Base-by-base conservation (phyloP, 2,888 invertebrate genomes). In the Schrankia costaestrigalis region DNA sequence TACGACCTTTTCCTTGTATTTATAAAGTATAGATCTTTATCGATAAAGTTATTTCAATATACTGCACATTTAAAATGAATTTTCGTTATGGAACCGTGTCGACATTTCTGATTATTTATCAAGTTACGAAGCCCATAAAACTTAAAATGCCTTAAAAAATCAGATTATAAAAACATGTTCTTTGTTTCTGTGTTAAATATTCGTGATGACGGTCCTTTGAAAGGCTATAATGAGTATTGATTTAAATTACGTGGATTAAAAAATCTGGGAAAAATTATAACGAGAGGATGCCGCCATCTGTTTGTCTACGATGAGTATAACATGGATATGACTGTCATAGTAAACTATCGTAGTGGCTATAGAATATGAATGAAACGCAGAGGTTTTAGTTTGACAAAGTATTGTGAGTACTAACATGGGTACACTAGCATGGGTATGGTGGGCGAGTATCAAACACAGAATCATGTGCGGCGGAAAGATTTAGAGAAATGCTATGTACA, bases 181-280 rank as follows among this genome's bases (percentile, higher is more conserved):
- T 78, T 79, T 83, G 79, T 78, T 79, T 67, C 70, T 71, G 68
- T 71, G 71, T 75, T 79, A 71, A 80, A 78, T 77, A 67, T 69
- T 71, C 71, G 59, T 78, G 76, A 83, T 81, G 81, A 83, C 79
- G 80, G 81, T 79, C 82, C 78, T 81, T 82, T 78, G 74, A 78
- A 80, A 76, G 78, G 70, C 78, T 77, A 85, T 86, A 86, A 87
- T 82, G 82, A 84, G 83, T 83, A 86, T 86, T 86, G 87, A 86
- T 87, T 86, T 84, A 86, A 85, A 86, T 82, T 77, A 78, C 75
- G 77, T 66, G 78, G 78, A 80, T 84, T 80, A 75, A 82, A 75
- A 84, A 85, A 84, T 82, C 80, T 77, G 75, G 73, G 80, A 81
- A 86, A 84, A 83, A 85, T 86, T 84, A 86, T 84, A 83, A 84